These are phyloP conservation scores for Sus cebifrons DNA, from an alignment of 2,797 vertebrate species.

Conservation along the genomic window DNA sequence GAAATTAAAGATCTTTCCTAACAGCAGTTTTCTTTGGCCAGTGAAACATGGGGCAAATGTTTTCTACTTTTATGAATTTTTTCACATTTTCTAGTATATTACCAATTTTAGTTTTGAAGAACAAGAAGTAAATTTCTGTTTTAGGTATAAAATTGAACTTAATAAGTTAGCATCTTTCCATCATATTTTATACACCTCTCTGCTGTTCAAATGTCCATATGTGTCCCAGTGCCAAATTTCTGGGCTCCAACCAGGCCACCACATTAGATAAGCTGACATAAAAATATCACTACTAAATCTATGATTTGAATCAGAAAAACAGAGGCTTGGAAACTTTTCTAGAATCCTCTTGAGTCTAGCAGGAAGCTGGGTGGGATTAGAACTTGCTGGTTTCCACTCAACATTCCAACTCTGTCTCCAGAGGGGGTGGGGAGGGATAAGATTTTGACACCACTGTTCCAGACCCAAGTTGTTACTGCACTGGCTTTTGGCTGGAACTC, in stretches of 20 bases:
- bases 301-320: neutral
- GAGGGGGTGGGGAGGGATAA: neutral
- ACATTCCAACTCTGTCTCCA: neutral
- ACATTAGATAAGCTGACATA: neutral
- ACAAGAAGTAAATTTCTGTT: neutral
- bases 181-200: neutral
- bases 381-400: neutral
- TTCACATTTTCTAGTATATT: neutral
- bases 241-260: neutral
- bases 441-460: neutral
- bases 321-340: slow-evolving; percentile 6
- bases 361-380: neutral
- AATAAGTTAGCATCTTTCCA: neutral
- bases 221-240: neutral
- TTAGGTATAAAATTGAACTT: neutral
- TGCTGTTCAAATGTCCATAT: neutral
- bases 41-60: neutral
- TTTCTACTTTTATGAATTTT: neutral
- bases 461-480: neutral
- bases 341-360: neutral
- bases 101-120: slow-evolving; percentile 22
- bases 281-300: neutral
- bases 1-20: neutral
- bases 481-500: slow-evolving; percentile 44
- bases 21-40: neutral